Evolutionary conservation across 2,113 vertebrate species (phyloP), one percentile per base, ranked within the genome.

Genomic region (Semicossyphus pulcher): DNA sequence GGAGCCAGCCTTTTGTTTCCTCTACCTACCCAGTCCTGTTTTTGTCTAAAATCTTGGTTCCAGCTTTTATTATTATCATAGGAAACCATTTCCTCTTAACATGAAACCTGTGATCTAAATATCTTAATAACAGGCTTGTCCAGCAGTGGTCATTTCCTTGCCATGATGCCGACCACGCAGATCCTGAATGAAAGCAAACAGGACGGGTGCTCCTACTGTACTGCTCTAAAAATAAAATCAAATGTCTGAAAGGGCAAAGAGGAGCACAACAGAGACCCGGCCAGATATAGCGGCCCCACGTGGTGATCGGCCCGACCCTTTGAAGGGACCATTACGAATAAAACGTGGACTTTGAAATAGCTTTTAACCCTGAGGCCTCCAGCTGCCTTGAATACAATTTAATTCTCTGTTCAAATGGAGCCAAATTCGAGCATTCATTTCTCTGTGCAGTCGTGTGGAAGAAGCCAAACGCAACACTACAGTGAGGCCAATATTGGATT

Each of bases 211-310:
- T 69, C 18, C 26, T 14, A 51, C 70, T 71, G 37, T 26, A 15
- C 41, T 1, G 57, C 64, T 68, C 70, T 78, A 81, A 81, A 75
- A 81, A 78, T 84, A 72, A 84, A 86, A 83, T 59, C 2, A 78
- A 28, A 81, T 63, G 72, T 36, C 36, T 65, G 45, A 77, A 76
- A 76, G 72, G 75, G 60, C 73, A 81, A 8, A 65, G 67, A 37
- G 71, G 0, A 0, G 65, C 51, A 64, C 53, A 41, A 49, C 36
- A 45, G 70, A 34, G 48, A 21, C 58, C 4, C 51, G n/a, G 10
- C 12, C 54, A 44, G 32, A 4, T 18, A 39, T 68, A 44, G 68
- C 3, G 3, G 51, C 12, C 37, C 9, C 57, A 56, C 49, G 29
- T 23, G n/a, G 10, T 3, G 44, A 68, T 64, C 75, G 51, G 72